A percentile compares a stretch with the other conserved stretches of the same genome.
Conservation (phyloP, 92 coral and sea anemone genomes). For the Heliopora coerulea region DNA sequence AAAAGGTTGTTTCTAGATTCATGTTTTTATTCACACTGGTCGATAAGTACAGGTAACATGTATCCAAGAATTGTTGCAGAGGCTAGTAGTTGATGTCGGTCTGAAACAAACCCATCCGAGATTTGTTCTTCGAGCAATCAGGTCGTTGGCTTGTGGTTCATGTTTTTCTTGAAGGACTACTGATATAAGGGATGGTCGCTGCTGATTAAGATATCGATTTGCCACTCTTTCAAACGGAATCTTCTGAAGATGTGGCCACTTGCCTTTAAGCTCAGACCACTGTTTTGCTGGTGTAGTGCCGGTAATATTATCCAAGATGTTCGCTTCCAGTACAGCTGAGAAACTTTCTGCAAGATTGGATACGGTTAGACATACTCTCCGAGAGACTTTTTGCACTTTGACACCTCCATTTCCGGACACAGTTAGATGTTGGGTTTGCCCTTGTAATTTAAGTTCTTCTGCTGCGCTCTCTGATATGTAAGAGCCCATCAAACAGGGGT, state of each 20-base stretch:
- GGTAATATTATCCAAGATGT: too few species aligned
- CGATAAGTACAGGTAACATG: conserved; percentile 50
- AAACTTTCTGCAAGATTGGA: too few species aligned
- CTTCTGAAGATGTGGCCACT: conserved; percentile 19
- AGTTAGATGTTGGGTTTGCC: too few species aligned
- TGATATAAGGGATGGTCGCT: conserved; percentile 9
- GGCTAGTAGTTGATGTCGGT: conserved; percentile 35
- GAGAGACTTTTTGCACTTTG: too few species aligned
- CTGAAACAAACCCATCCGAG: conserved; percentile 60
- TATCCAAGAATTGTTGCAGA: conserved; percentile 23
- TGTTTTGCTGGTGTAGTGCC: too few species aligned
- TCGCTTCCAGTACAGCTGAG: too few species aligned
- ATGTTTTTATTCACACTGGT: background rate
- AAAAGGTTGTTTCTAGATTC: conserved; percentile 23
- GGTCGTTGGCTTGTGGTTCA: conserved; percentile 9
- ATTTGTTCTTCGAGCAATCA: conserved; percentile 9
- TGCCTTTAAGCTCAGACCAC: conserved; percentile 7
- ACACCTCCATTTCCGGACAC: too few species aligned
- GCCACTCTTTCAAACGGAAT: conserved; percentile 28
- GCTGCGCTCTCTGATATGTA: too few species aligned
- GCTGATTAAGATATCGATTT: conserved; percentile 15
- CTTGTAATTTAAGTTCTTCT: too few species aligned
- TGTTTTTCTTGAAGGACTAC: conserved; percentile 2
- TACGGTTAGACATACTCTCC: too few species aligned
- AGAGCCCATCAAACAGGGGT: too few species aligned